These are phyloP conservation scores for Drosophila algonquin DNA, from an alignment of 2,888 invertebrate species.

Conservation along the genomic window DNA sequence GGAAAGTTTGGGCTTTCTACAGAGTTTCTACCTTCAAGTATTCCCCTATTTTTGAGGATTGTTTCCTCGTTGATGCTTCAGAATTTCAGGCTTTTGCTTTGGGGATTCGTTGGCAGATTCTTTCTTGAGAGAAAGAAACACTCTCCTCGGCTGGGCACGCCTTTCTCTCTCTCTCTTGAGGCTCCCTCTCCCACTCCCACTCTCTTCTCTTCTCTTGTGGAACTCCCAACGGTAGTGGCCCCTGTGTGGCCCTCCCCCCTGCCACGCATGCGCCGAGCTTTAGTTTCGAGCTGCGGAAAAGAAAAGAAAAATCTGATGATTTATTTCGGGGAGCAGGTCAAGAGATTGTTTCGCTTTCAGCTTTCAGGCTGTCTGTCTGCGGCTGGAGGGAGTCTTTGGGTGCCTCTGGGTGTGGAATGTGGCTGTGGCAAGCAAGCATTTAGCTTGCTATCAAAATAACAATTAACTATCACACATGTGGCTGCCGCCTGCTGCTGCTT, in stretches of 20 bases:
- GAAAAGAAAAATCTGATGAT: constrained; percentile 61
- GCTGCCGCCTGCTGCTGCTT: no score
- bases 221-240: no score
- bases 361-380: constrained; percentile 13
- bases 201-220: background rate
- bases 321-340: constrained; percentile 47
- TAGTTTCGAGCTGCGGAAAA: constrained; percentile 9
- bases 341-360: constrained; percentile 44
- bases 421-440: background rate
- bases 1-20: fast-evolving
- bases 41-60: background rate
- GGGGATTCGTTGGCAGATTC: no score
- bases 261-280: constrained; percentile 38
- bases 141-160: no score
- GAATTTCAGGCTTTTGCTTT: background rate
- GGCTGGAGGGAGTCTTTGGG: no score
- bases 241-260: constrained; percentile 7
- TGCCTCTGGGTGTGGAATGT: constrained; percentile 29
- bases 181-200: no score
- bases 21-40: background rate
- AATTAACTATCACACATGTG: constrained; percentile 42
- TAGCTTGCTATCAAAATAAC: constrained; percentile 31
- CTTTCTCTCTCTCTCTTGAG: no score
- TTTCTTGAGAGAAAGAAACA: no score
- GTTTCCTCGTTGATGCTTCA: background rate